phyloP scores from a whole-genome alignment of 2,888 invertebrate genomes.

The Mylabris sibirica region DNA sequence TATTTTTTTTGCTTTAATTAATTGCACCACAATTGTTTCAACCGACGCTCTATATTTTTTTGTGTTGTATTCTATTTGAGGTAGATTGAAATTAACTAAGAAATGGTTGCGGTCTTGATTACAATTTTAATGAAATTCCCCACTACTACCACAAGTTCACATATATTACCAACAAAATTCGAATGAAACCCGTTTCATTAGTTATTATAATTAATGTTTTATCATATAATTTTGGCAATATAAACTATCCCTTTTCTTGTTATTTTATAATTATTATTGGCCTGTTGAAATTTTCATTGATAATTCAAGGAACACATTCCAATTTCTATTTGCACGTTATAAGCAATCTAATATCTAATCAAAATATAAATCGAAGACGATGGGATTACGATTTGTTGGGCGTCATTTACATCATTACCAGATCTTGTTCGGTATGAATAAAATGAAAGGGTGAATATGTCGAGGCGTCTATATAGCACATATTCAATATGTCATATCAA shows the following conservation, averaged over 20 bases:
- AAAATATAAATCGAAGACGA: conserved; percentile 8
- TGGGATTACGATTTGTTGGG: background rate
- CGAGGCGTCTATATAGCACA: background rate
- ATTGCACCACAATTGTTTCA: background rate
- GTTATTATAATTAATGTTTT: conserved; percentile 14
- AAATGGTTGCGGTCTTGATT: conserved; percentile 28
- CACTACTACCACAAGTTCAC: conserved; percentile 15
- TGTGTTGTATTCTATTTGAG: background rate
- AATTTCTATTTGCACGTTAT: conserved; percentile 17
- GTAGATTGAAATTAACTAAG: conserved; percentile 8
- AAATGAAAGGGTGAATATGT: background rate
- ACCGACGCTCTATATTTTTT: background rate
- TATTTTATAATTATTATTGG: background rate
- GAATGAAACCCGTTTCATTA: conserved; percentile 10
- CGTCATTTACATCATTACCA: background rate
- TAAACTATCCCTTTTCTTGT: background rate
- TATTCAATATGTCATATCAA: conserved; percentile 30
- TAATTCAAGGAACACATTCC: background rate
- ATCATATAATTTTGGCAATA: background rate
- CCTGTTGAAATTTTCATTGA: background rate
- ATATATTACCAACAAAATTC: conserved; percentile 21
- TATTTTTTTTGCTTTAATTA: background rate
- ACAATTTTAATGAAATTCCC: conserved; percentile 29
- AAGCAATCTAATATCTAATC: conserved; percentile 17
- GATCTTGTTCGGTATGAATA: conserved; percentile 10